These are phyloP conservation scores for Drosophila putrida DNA, from an alignment of 2,888 invertebrate species.

Conservation along the genomic window DNA sequence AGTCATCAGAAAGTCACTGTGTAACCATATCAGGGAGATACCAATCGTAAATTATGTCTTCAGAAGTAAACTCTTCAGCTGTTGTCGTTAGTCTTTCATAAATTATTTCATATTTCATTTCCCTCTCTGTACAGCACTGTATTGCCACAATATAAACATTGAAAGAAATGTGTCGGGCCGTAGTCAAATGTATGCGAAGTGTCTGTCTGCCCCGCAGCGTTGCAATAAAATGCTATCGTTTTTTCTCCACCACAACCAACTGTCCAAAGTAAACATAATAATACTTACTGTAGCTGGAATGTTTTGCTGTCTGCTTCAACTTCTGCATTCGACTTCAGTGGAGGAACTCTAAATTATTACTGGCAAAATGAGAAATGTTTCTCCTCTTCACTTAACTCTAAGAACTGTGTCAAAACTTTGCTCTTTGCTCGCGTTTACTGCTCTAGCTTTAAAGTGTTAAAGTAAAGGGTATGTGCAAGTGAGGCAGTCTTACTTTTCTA, in stretches of 20 bases:
- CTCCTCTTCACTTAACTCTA: neutral
- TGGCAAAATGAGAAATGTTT: conserved; percentile 20
- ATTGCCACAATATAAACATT: conserved; percentile 34
- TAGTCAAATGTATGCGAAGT: conserved; percentile 38
- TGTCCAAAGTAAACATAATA: conserved; percentile 65
- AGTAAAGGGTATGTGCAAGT: too few species aligned
- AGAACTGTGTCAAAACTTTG: conserved; percentile 10
- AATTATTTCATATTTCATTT: conserved; percentile 79
- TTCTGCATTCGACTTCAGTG: conserved; percentile 3
- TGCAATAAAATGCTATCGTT: conserved; percentile 50
- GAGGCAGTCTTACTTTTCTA: too few species aligned
- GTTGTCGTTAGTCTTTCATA: conserved; percentile 48
- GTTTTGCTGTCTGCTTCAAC: conserved; percentile 34
- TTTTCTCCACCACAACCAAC: conserved; percentile 1
- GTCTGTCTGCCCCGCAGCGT: conserved; percentile 45
- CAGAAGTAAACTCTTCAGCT: conserved; percentile 22
- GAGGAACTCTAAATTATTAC: conserved; percentile 1
- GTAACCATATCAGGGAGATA: conserved; percentile 13
- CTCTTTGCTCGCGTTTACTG: neutral
- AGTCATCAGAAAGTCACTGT: conserved; percentile 43
- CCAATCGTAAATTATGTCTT: conserved; percentile 45
- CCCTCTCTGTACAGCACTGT: conserved; percentile 56
- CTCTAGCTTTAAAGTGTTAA: neutral
- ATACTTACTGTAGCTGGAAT: conserved; percentile 52
- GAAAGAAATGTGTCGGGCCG: conserved; percentile 19